phyloP scores from a whole-genome alignment of 1,140 invertebrate genomes.

The Drosophila pseudoobscura region DNA sequence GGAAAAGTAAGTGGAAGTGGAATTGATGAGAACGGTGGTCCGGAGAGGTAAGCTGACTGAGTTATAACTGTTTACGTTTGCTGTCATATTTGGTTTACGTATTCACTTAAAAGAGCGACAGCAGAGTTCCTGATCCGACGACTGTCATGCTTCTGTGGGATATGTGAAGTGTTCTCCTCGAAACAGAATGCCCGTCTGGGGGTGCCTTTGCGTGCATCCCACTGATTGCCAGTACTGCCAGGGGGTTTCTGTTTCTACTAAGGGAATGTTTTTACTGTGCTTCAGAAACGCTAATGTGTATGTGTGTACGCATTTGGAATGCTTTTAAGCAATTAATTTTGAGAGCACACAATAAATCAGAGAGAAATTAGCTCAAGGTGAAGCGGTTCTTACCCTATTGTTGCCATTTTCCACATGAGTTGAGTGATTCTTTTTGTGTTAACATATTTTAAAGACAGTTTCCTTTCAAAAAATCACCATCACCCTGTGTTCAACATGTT shows the following conservation, averaged over 20 bases:
- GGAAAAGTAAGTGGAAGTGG: not conserved
- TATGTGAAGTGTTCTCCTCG: no score
- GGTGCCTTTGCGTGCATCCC: no score
- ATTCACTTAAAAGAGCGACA: constrained; percentile 69
- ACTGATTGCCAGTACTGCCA: no score
- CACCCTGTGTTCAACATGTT: constrained; percentile 5
- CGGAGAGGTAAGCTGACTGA: constrained; percentile 35
- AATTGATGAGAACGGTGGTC: not conserved
- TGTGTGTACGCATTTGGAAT: not conserved
- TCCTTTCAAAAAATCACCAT: not conserved
- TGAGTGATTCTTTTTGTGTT: no score
- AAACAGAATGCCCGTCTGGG: no score
- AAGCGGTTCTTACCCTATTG: no score
- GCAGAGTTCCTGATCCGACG: not conserved
- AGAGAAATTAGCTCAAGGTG: not conserved
- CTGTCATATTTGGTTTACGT: constrained; percentile 78
- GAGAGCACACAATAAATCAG: constrained; percentile 4
- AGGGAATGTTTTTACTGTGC: no score
- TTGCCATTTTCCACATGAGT: no score
- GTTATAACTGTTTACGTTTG: constrained; percentile 78
- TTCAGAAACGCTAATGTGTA: constrained; percentile 11
- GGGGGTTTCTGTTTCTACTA: no score
- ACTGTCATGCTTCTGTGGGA: not conserved
- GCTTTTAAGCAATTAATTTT: constrained; percentile 52
- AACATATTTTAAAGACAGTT: not conserved